phyloP scores from a whole-genome alignment of 64 coral and sea anemone species.

The Orbicella faveolata region DNA sequence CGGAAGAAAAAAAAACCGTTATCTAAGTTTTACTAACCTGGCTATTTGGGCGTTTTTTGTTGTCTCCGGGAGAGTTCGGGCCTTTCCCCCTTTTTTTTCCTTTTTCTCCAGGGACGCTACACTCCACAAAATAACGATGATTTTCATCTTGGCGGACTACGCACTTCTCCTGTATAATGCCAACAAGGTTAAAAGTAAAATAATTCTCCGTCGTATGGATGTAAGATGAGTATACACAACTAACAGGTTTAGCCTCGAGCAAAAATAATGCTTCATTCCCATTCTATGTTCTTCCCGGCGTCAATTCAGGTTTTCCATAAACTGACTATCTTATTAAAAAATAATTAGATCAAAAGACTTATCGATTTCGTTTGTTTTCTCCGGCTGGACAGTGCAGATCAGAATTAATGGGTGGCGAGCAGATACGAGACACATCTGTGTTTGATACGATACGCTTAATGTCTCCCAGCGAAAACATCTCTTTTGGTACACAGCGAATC shows the following conservation, averaged over 20 bases:
- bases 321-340: not conserved
- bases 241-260: no score
- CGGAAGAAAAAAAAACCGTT: not conserved
- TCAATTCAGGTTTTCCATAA: not conserved
- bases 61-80: not conserved
- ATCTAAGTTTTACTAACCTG: not conserved
- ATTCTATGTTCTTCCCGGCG: no score
- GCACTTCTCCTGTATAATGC: constrained; percentile 3
- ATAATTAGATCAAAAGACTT: not conserved
- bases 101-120: not conserved
- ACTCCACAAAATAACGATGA: not conserved
- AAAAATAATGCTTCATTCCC: no score
- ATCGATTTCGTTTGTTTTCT: not conserved
- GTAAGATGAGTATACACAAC: no score
- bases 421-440: not conserved
- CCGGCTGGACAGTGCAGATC: not conserved
- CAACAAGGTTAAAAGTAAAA: no score
- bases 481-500: not conserved
- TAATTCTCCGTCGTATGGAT: no score
- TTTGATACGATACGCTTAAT: not conserved
- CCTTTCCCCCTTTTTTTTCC: constrained; percentile 24
- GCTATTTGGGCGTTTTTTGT: not conserved
- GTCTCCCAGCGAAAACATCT: not conserved
- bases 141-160: not conserved
- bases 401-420: not conserved